Evolutionary conservation across 2,797 vertebrate genomes (phyloP).

Genomic region (Gymnothorax javanicus): DNA sequence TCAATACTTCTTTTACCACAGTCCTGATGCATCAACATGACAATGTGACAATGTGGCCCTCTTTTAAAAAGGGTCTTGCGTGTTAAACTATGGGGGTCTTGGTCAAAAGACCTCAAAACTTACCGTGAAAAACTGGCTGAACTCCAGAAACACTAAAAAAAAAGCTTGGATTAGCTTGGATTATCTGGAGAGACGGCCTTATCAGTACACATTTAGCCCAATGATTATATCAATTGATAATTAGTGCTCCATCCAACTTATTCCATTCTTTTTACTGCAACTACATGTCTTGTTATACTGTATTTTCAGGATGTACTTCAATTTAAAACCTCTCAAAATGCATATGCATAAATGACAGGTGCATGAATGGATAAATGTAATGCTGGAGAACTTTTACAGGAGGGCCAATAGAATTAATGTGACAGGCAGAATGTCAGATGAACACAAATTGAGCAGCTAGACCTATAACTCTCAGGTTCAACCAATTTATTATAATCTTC

Average conservation of each 20-base stretch:
- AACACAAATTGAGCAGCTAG: background rate
- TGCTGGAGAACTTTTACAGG: background rate
- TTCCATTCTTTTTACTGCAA: slow-evolving; percentile 12
- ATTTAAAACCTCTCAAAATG: slow-evolving; percentile 1
- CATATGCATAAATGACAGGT: background rate
- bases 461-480: background rate
- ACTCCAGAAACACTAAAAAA: background rate
- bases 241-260: background rate
- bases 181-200: background rate
- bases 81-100: slow-evolving; percentile 46
- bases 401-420: background rate
- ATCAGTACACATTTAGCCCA: background rate
- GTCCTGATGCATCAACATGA: slow-evolving; percentile 74
- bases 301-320: slow-evolving; percentile 13
- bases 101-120: slow-evolving; percentile 32
- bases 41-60: slow-evolving; percentile 72
- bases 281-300: background rate
- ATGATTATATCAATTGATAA: background rate
- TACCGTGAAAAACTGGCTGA: slow-evolving; percentile 9
- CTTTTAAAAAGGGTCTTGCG: slow-evolving; percentile 71
- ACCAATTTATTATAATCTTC: background rate
- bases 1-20: slow-evolving; percentile 65
- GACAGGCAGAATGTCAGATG: background rate
- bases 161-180: background rate
- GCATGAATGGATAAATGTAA: background rate